Evolutionary conservation across 2,113 vertebrate genomes (phyloP), one percentile per base, ranked within the genome.

Genomic region (Melospiza melodia): DNA sequence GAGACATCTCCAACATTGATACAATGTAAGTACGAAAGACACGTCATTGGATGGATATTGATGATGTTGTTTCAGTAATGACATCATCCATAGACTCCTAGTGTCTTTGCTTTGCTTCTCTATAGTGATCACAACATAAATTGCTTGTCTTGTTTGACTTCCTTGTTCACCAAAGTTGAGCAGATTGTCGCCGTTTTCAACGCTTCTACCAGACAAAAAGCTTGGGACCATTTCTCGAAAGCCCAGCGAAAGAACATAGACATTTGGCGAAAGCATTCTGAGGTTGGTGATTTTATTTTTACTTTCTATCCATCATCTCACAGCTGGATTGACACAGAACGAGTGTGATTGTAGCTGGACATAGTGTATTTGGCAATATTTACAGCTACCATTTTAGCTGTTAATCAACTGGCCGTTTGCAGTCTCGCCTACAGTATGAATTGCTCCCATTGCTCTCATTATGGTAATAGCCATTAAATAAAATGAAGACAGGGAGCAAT

Each of bases 151-250:
- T 99, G 99, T 99, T 99, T 99, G 98, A 99, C 98, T 99, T 98
- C 98, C 98, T 98, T 99, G 98, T 98, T 98, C 98, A 99, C 98
- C 98, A 98, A 99, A 99, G 99, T 99, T 98, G 99, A 99, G 98
- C 99, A 99, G 99, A 99, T 99, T 99, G 98, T 98, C 97, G 98
- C 98, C 97, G 99, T 99, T 98, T 99, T 99, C 99, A 99, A 98
- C 98, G 99, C 99, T 98, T 98, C 99, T 97, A 98, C 99, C 98
- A 98, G 99, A 98, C 99, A 99, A 99, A 99, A 99, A 99, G 99
- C 99, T 97, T 99, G 99, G 99, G 99, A 99, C 99, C 99, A 99
- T 99, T 99, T 99, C 99, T 99, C 99, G 97, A 99, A 99, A 99
- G 99, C 99, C 94, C 99, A 99, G 98, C 99, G 99, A 98, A 99